Base-by-base conservation (phyloP, 2,113 vertebrate genomes). In the Synodontis membranacea region DNA sequence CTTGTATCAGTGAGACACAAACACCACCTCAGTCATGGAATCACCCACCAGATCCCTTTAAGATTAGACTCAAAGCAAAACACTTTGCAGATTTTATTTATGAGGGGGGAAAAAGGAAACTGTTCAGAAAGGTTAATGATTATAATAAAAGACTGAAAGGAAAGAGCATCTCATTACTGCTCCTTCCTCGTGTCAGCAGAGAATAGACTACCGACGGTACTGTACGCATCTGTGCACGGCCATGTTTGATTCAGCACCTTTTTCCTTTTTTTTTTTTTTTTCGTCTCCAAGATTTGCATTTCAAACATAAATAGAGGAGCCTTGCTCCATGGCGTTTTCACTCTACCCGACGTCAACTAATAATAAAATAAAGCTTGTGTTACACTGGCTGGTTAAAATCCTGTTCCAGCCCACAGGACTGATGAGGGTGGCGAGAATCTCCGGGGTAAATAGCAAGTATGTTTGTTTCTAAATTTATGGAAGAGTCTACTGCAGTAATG, bases 381-480 rank as follows among this genome's bases (percentile, higher is more conserved):
- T 75, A 42, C 17, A 28, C 17, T 58, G 54, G 28, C 39, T 25
- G 66, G 74, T 82, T 58, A 37, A 74, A 58, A 37, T 82, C 37
- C 78, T 48, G 44, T 50, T 79, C 48, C 31, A 34, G 75, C 14
- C 56, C 58, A 64, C n/a, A n/a, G 74, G 78, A 1, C 46, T 44
- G 62, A 21, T 76, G 34, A 93, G 93, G 93, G 48, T 92, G 56
- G 88, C 64, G 87, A 87, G 88, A 64, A 19, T 44, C 78, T 39
- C 37, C 5, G 34, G 60, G 42, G 90, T 94, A 95, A 95, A 95
- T 94, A 94, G 93, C 92, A 91, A 91, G 37, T 82, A 88, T 92
- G 91, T 91, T 92, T 94, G 80, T 89, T 83, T 91, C 86, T 92
- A 91, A 94, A 94, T 96, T 93, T 94, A 92, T 92, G 86, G 92